phyloP scores from a whole-genome alignment of 2,797 vertebrate genomes.

The Artibeus jamaicensis region DNA sequence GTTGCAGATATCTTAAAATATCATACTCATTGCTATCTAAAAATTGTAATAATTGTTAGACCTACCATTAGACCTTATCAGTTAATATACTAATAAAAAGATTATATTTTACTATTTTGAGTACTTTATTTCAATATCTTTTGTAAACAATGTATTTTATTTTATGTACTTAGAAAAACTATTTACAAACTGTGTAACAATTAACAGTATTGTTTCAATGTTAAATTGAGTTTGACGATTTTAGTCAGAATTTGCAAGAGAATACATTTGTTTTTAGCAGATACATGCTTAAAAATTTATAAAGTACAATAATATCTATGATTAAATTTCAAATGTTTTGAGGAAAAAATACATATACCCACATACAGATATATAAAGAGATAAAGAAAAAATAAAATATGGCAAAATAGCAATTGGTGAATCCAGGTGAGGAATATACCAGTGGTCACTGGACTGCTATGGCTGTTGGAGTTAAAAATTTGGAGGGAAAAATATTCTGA shows the following conservation, averaged over 20 bases:
- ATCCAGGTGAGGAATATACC: not conserved
- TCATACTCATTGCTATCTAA: not conserved
- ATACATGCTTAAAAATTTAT: not conserved
- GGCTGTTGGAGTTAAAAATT: not conserved
- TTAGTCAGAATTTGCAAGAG: not conserved
- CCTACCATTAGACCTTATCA: not conserved
- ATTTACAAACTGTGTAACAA: not conserved
- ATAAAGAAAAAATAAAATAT: not conserved
- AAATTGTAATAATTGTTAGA: not conserved
- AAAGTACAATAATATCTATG: not conserved
- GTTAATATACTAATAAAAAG: not conserved
- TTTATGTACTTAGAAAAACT: not conserved
- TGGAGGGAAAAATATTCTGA: not conserved
- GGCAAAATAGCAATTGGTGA: not conserved
- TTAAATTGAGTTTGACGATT: not conserved
- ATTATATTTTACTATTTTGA: not conserved
- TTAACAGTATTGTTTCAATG: not conserved
- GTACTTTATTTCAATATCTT: not conserved
- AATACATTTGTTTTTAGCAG: not conserved
- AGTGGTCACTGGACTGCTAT: not conserved
- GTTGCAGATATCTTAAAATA: conserved; percentile 7
- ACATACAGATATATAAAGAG: not conserved
- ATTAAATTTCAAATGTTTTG: not conserved
- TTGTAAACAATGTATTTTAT: conserved; percentile 1
- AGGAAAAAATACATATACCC: not conserved